A percentile compares a stretch with the other conserved stretches of the same genome.
These are phyloP conservation scores for Caenorhabditis sp. DNA, from an alignment of 2,888 invertebrate genomes.

Conservation along the genomic window DNA sequence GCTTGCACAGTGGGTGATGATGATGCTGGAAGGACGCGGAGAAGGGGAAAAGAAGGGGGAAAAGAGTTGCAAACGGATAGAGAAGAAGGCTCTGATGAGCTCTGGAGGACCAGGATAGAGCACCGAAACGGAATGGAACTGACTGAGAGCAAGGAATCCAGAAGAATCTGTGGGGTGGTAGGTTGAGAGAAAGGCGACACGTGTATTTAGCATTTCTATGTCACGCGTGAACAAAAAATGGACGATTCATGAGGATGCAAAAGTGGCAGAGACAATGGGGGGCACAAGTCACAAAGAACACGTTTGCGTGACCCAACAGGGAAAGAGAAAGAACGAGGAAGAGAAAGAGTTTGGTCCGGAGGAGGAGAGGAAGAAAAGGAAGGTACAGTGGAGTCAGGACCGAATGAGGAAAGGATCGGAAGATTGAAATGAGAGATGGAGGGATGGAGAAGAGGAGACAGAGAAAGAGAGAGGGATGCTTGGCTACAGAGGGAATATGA, in stretches of 20 bases:
- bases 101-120: neutral
- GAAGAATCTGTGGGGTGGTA: no score
- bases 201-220: neutral
- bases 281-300: conserved; percentile 37
- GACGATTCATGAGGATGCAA: neutral
- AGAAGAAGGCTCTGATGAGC: conserved; percentile 4
- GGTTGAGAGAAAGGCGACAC: no score
- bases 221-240: conserved; percentile 1
- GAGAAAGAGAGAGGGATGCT: neutral
- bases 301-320: conserved; percentile 22
- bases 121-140: neutral
- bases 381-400: neutral
- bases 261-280: neutral
- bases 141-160: neutral
- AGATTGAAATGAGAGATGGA: conserved; percentile 3
- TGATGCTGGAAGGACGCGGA: conserved; percentile 28
- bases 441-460: no score
- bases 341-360: no score
- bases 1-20: conserved; percentile 10
- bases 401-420: neutral
- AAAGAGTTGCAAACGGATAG: conserved; percentile 31
- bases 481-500: neutral
- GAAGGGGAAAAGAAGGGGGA: no score
- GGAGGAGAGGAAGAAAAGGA: no score
- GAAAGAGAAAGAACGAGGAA: neutral